Conservation (phyloP, 1,140 invertebrate species). For the Ectropis grisescens region DNA sequence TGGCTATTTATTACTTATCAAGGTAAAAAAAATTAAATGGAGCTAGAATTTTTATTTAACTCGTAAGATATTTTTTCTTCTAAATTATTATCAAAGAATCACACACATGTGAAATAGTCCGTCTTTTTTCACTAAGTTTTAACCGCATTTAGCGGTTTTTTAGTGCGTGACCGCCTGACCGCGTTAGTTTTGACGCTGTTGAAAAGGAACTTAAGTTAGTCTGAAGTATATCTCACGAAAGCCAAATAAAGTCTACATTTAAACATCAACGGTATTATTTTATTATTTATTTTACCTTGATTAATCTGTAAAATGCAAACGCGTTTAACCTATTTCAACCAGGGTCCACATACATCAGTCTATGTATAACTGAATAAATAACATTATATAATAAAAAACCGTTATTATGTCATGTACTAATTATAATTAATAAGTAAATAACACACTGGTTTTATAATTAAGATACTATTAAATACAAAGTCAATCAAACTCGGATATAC, state of each 20-base stretch:
- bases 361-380: slow-evolving; percentile 11
- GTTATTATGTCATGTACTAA: slow-evolving; percentile 16
- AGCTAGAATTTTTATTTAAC: too few relatives aligned
- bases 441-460: slow-evolving; percentile 17
- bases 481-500: slow-evolving; percentile 11
- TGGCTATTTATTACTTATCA: too few relatives aligned
- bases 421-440: slow-evolving; percentile 15
- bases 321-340: neutral
- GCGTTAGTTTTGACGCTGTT: too few relatives aligned
- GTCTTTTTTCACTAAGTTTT: too few relatives aligned
- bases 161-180: too few relatives aligned
- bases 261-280: too few relatives aligned
- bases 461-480: slow-evolving; percentile 12
- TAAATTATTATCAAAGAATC: too few relatives aligned
- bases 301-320: neutral
- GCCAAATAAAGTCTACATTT: neutral
- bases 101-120: too few relatives aligned
- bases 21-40: too few relatives aligned
- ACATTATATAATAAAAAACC: slow-evolving; percentile 2
- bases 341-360: slow-evolving; percentile 8
- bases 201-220: neutral
- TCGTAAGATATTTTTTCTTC: too few relatives aligned
- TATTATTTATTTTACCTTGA: too few relatives aligned
- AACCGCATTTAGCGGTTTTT: too few relatives aligned
- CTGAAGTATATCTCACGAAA: neutral